Conservation (phyloP, 2,888 invertebrate species). For the Campoplex nolae region DNA sequence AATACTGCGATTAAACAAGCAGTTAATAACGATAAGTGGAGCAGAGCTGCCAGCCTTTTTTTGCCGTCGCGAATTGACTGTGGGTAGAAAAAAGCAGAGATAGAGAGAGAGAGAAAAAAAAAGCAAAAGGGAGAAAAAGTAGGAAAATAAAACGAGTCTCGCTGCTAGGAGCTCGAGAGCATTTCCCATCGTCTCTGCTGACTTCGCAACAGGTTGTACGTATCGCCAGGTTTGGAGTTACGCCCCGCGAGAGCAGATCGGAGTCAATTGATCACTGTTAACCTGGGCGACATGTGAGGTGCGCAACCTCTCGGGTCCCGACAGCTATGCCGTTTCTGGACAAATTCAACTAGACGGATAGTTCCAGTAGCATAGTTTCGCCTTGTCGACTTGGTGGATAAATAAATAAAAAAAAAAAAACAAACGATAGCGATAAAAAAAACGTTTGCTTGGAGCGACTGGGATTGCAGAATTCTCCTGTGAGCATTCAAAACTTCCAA, state of each 20-base stretch:
- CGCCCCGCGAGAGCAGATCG: constrained; percentile 57
- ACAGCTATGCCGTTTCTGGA: constrained; percentile 64
- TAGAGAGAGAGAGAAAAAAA: constrained; percentile 11
- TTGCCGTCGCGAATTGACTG: background rate
- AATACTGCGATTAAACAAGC: background rate
- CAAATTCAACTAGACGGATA: constrained; percentile 45
- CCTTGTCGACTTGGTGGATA: constrained; percentile 15
- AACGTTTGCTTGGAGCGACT: background rate
- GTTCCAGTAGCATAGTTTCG: constrained; percentile 31
- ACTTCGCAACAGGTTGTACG: constrained; percentile 45
- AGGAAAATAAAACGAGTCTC: constrained; percentile 44
- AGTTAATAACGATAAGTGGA: constrained; percentile 46
- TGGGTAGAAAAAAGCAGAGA: constrained; percentile 15
- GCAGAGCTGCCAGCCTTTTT: constrained; percentile 23
- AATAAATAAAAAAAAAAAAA: background rate
- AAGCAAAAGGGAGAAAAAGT: constrained; percentile 32
- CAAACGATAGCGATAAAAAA: background rate
- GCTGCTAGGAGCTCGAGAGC: constrained; percentile 15
- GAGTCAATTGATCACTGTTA: constrained; percentile 69
- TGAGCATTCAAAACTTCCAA: background rate
- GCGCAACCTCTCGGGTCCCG: constrained; percentile 48
- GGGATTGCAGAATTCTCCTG: constrained; percentile 4
- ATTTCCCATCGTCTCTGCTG: constrained; percentile 43
- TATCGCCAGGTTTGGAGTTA: constrained; percentile 61
- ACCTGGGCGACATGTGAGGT: constrained; percentile 58